These are phyloP conservation scores for Panurus biarmicus DNA, from an alignment of 2,113 vertebrate species.

Conservation along the genomic window DNA sequence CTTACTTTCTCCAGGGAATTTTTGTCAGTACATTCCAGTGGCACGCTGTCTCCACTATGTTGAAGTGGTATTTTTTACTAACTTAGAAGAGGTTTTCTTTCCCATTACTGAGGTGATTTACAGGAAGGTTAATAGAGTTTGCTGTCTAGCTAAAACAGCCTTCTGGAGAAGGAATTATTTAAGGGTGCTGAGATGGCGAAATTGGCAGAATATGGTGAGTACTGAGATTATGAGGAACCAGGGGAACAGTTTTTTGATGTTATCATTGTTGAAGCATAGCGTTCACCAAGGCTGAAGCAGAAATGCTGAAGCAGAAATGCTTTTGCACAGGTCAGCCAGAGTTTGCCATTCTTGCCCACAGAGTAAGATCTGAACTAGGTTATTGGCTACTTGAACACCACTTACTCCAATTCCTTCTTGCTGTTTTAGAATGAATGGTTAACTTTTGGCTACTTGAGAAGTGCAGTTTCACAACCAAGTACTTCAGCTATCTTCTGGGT, in stretches of 20 bases:
- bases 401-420: not conserved
- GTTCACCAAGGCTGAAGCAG: not conserved
- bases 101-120: not conserved
- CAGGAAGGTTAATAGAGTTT: not conserved
- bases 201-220: not conserved
- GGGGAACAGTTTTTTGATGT: not conserved
- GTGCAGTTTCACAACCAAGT: not conserved
- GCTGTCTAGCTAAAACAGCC: not conserved
- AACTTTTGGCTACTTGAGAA: not conserved
- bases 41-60: not conserved
- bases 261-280: not conserved
- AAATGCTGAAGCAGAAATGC: not conserved
- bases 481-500: not conserved
- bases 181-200: not conserved
- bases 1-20: not conserved
- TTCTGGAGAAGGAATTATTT: not conserved
- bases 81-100: not conserved
- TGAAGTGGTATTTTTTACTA: not conserved
- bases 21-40: not conserved
- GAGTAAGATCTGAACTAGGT: not conserved
- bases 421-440: not conserved
- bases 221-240: not conserved
- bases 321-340: not conserved
- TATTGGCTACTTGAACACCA: not conserved
- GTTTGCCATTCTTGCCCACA: not conserved